These are phyloP conservation scores for Panorpa germanica DNA, from an alignment of 2,888 invertebrate genomes.

Conservation along the genomic window DNA sequence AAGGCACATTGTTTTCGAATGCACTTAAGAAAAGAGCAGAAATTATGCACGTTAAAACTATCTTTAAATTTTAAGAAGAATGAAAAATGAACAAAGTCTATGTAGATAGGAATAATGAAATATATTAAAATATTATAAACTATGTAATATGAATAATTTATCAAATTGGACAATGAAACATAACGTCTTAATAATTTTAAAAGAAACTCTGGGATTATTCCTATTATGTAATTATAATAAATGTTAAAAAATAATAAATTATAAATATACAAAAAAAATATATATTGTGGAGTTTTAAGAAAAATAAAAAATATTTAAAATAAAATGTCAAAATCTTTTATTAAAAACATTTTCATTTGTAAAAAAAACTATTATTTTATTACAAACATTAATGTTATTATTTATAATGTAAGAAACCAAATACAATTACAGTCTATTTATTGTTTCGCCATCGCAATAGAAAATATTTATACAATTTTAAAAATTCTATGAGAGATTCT, in stretches of 20 bases:
- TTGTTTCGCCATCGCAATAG: too few species aligned
- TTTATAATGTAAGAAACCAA: conserved; percentile 5
- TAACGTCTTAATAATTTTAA: too few species aligned
- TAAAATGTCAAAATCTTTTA: conserved; percentile 17
- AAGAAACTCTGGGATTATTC: too few species aligned
- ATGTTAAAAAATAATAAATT: too few species aligned
- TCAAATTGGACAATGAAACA: too few species aligned
- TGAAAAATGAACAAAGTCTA: conserved; percentile 25
- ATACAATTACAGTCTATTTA: neutral
- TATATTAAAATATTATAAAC: conserved; percentile 16
- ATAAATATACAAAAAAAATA: too few species aligned
- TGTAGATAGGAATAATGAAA: conserved; percentile 30
- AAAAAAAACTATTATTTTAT: conserved; percentile 7
- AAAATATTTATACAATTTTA: conserved; percentile 2
- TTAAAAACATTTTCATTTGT: conserved; percentile 7
- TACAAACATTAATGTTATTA: neutral
- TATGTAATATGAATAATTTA: too few species aligned
- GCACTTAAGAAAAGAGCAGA: too few species aligned
- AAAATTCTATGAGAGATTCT: neutral
- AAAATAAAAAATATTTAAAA: conserved; percentile 36
- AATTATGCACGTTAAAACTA: too few species aligned
- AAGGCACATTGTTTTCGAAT: too few species aligned
- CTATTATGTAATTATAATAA: too few species aligned
- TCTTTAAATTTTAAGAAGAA: conserved; percentile 15
- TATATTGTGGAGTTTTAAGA: conserved; percentile 11